Conservation (phyloP, 2,888 invertebrate genomes). For the Ametastegia equiseti region DNA sequence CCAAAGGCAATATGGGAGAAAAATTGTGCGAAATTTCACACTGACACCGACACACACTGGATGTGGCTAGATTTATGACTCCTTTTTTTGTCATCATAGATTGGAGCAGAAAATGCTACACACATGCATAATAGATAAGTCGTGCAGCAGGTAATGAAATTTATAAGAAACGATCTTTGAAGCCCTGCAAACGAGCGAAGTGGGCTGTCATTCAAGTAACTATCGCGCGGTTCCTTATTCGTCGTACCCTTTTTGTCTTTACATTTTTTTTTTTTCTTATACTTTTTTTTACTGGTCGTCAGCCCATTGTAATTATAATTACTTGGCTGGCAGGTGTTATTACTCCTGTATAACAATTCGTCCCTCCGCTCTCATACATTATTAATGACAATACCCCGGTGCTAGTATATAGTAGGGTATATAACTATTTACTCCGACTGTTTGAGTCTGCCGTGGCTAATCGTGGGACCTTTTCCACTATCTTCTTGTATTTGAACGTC, state of each 20-base stretch:
- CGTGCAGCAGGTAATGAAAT: not conserved
- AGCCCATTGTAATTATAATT: slow-evolving; percentile 45
- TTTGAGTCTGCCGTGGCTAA: slow-evolving; percentile 41
- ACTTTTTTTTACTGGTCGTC: not conserved
- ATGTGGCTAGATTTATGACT: too few species aligned
- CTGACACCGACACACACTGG: not conserved
- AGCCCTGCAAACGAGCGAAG: slow-evolving; percentile 14
- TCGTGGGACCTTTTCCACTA: slow-evolving; percentile 42
- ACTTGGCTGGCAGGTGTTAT: slow-evolving; percentile 45
- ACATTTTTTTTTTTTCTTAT: not conserved
- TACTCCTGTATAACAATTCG: slow-evolving; percentile 45
- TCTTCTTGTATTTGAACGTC: slow-evolving; percentile 23
- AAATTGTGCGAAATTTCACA: not conserved
- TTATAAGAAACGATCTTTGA: slow-evolving; percentile 29
- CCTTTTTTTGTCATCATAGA: too few species aligned
- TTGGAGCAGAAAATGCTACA: not conserved
- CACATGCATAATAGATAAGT: not conserved
- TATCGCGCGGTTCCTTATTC: not conserved
- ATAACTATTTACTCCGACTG: slow-evolving; percentile 24
- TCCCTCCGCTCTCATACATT: slow-evolving; percentile 41
- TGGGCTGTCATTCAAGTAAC: not conserved
- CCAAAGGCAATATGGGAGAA: not conserved
- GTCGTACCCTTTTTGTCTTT: not conserved
- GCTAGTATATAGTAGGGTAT: slow-evolving; percentile 11
- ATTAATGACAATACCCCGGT: slow-evolving; percentile 28